These are phyloP conservation scores for Chymomyza caudatula DNA, from an alignment of 2,888 invertebrate genomes.

Conservation along the genomic window DNA sequence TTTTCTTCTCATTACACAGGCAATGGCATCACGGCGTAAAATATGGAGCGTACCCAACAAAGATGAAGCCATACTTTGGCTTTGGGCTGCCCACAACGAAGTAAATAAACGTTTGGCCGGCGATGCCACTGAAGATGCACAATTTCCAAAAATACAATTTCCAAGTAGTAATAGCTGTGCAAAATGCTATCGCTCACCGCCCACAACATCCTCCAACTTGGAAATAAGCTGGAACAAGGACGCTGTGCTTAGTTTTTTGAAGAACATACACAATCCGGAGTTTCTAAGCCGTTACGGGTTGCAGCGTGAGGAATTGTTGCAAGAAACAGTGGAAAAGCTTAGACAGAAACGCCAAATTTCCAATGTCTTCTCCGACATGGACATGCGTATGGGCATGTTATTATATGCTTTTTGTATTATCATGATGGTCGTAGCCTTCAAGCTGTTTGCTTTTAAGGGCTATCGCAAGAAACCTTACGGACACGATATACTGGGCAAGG, in stretches of 20 bases:
- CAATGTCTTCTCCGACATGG: conserved; percentile 79
- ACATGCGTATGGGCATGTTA: conserved; percentile 87
- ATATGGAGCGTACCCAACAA: conserved; percentile 84
- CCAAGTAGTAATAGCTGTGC: conserved; percentile 85
- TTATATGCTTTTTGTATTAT: conserved; percentile 86
- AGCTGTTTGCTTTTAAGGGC: conserved; percentile 83
- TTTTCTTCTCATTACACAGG: conserved; percentile 74
- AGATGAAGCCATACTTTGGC: conserved; percentile 91
- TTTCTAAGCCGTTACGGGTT: conserved; percentile 74
- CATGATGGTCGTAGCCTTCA: conserved; percentile 86
- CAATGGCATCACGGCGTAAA: conserved; percentile 87
- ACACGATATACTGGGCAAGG: conserved; percentile 85
- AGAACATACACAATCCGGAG: conserved; percentile 73
- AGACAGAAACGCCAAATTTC: conserved; percentile 73
- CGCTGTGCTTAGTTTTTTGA: conserved; percentile 74
- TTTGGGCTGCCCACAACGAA: conserved; percentile 96
- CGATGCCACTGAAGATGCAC: conserved; percentile 93
- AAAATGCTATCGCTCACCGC: conserved; percentile 79
- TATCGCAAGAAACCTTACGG: conserved; percentile 87
- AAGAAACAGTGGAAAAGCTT: conserved; percentile 61
- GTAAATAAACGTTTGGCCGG: conserved; percentile 93
- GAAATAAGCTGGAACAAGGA: conserved; percentile 73
- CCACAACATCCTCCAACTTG: conserved; percentile 24
- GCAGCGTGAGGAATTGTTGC: conserved; percentile 60
- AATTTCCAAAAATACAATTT: conserved; percentile 92